Percentiles rank a stretch among this genome's conserved stretches.
These are phyloP conservation scores for Burhinus bistriatus DNA, from an alignment of 2,113 vertebrate genomes.

Conservation along the genomic window DNA sequence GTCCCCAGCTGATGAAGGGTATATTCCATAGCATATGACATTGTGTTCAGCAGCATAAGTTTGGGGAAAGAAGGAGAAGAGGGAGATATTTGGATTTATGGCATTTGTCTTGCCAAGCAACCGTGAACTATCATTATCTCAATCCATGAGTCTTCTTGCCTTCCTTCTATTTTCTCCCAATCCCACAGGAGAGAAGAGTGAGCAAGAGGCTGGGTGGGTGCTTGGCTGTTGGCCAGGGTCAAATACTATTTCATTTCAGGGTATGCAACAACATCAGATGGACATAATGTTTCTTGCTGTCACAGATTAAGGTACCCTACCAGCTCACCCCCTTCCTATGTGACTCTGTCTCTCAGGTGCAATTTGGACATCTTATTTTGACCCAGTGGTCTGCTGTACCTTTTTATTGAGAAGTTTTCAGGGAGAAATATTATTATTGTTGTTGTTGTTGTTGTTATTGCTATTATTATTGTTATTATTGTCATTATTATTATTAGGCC, in stretches of 20 bases:
- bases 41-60: neutral
- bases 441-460: too few species aligned
- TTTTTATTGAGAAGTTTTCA: neutral
- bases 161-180: neutral
- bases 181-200: neutral
- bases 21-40: neutral
- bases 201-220: neutral
- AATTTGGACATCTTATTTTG: neutral
- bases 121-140: neutral
- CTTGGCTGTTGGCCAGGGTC: neutral
- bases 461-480: too few species aligned
- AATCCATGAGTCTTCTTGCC: neutral
- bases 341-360: neutral
- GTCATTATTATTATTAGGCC: too few species aligned
- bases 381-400: neutral
- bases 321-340: neutral
- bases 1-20: neutral
- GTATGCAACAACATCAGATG: neutral
- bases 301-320: neutral
- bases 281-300: neutral
- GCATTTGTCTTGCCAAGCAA: neutral
- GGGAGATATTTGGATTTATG: neutral
- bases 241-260: neutral
- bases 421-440: too few species aligned
- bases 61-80: neutral